Evolutionary conservation across 2,888 invertebrate species (phyloP), one percentile per base, ranked within the genome.

Genomic region (Holacanthella duospinosa): DNA sequence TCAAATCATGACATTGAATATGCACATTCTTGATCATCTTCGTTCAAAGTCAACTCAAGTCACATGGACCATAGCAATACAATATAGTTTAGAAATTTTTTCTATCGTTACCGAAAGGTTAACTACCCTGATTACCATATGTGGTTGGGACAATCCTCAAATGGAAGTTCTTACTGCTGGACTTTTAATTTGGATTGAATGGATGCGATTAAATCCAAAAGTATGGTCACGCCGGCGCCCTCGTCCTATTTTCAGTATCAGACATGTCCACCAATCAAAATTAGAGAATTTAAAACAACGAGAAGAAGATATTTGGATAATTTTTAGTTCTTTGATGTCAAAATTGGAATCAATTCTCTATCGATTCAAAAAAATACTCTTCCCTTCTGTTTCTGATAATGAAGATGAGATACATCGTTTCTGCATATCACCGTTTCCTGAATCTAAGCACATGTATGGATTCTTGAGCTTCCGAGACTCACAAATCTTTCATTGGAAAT

Each of bases 1-100:
- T 21, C 55, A 55, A 26, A 26, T 55, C 29, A 55, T 55, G 55
- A 29, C 55, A 19, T 6, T 55, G 12, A 55, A 55, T 26, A 55
- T 55, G 24, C 9, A 26, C n/a, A 6, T 55, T 12, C 19, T 55
- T 3, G 28, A 55, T 28, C 9, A 55, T 12, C 55, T 55, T 19
- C 6, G 3, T 4, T 12, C 55, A 6, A 29, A 28, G 27, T 12
- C 27, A 6, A 3, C 9, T 4, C 3, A 6, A 12, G 4, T 26
- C 24, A 25, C 25, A 4, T 26, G 27, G 55, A 26, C 6, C 6
- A n/a, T 4, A 4, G 48, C 16, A 21, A 4, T 48, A n/a, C 9
- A 12, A 4, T 55, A 26, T 21, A 21, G 9, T 4, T 4, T 55
- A 27, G 55, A 55, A n/a, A 55, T 55, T 16, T 26, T 55, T 29